Conservation (phyloP, 2,113 vertebrate genomes). For the Scomber scombrus region DNA sequence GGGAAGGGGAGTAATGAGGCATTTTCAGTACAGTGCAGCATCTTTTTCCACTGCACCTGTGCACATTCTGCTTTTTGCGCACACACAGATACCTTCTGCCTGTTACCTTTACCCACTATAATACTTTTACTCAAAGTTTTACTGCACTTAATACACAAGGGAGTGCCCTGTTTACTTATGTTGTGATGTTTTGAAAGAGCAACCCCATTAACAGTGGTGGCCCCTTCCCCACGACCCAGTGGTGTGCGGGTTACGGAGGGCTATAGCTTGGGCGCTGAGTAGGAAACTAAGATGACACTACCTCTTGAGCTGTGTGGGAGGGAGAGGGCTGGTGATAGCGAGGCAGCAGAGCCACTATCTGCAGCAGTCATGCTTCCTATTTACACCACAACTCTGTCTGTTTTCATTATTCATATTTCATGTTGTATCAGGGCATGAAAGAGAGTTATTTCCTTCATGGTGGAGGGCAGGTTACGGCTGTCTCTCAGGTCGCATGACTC, state of each 20-base stretch:
- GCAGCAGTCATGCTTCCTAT: slow-evolving; percentile 67
- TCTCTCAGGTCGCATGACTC: slow-evolving; percentile 56
- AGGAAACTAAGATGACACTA: slow-evolving; percentile 69
- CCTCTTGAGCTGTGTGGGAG: slow-evolving; percentile 77
- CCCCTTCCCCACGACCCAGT: slow-evolving; percentile 63
- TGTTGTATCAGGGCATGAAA: slow-evolving; percentile 76
- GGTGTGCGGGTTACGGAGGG: slow-evolving; percentile 56
- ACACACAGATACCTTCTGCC: slow-evolving; percentile 38
- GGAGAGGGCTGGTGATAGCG: slow-evolving; percentile 52
- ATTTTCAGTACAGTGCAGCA: slow-evolving; percentile 57
- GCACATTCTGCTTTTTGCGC: slow-evolving; percentile 51
- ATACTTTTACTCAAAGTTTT: slow-evolving; percentile 78
- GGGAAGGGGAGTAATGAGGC: slow-evolving; percentile 70
- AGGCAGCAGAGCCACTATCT: slow-evolving; percentile 56
- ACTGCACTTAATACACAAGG: slow-evolving; percentile 75
- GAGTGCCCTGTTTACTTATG: slow-evolving; percentile 72
- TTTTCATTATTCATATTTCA: slow-evolving; percentile 82
- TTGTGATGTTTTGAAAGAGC: slow-evolving; percentile 81
- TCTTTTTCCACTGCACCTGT: slow-evolving; percentile 50
- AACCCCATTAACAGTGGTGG: slow-evolving; percentile 78
- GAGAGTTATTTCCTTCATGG: slow-evolving; percentile 71
- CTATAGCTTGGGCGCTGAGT: slow-evolving; percentile 56
- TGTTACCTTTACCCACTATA: slow-evolving; percentile 67
- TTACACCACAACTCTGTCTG: slow-evolving; percentile 71
- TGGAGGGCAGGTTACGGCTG: slow-evolving; percentile 69